phyloP scores from a whole-genome alignment of 2,888 invertebrate species.

The Baronia brevicornis region DNA sequence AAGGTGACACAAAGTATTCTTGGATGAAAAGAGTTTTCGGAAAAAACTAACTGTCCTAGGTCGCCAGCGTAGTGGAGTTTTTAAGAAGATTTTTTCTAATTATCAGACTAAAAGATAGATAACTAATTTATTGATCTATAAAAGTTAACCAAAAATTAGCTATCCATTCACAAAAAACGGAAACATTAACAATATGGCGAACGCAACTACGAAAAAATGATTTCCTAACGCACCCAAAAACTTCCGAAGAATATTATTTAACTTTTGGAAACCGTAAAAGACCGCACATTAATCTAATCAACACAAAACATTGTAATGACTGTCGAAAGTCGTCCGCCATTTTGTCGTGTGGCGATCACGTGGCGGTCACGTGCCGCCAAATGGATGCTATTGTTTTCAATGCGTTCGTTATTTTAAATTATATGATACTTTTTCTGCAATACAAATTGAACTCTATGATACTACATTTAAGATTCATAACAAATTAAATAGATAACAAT shows the following conservation, averaged over 20 bases:
- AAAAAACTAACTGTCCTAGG: no score
- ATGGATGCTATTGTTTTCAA: conserved; percentile 40
- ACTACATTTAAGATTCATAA: not conserved
- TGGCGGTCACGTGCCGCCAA: conserved; percentile 37
- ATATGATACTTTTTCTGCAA: conserved; percentile 5
- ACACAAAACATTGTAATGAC: conserved; percentile 47
- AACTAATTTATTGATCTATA: no score
- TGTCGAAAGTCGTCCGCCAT: conserved; percentile 42
- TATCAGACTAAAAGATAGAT: no score
- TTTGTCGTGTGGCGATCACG: conserved; percentile 45
- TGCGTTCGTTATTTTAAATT: conserved; percentile 22
- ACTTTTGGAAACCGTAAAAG: conserved; percentile 21
- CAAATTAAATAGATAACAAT: no score
- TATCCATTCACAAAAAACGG: conserved; percentile 16
- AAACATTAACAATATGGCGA: conserved; percentile 16
- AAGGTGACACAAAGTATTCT: no score
- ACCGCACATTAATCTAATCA: conserved; percentile 44
- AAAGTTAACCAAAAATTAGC: conserved; percentile 20
- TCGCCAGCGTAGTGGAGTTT: no score
- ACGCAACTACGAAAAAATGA: conserved; percentile 11
- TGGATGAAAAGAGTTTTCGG: no score
- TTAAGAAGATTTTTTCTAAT: no score
- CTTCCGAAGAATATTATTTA: conserved; percentile 10
- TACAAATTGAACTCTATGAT: not conserved
- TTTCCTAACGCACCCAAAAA: conserved; percentile 9